These are phyloP conservation scores for Lasioglossum villosulum DNA, from an alignment of 2,888 invertebrate species.

Conservation along the genomic window DNA sequence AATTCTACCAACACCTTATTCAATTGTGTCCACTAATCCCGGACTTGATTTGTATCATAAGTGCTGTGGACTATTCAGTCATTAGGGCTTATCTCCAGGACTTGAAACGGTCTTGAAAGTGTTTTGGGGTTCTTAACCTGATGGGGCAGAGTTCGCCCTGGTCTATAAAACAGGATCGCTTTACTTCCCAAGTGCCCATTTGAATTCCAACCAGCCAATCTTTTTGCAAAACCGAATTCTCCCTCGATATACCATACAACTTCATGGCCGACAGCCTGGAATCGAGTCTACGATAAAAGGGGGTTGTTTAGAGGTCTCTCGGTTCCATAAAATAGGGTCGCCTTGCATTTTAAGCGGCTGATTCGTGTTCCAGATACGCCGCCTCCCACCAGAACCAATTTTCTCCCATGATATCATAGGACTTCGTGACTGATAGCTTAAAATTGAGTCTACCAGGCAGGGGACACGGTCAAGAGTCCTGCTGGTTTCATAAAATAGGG, in stretches of 20 bases:
- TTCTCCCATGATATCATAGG: background rate
- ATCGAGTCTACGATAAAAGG: background rate
- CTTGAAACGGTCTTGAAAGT: background rate
- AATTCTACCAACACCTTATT: too few relatives aligned
- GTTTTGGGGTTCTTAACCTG: too few relatives aligned
- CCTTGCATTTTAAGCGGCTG: slow-evolving; percentile 3
- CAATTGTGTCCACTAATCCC: background rate
- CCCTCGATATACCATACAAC: background rate
- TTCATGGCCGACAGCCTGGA: background rate
- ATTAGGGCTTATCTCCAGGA: background rate
- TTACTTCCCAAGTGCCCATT: background rate
- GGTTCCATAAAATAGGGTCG: background rate
- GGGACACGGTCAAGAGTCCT: background rate
- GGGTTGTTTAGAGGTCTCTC: background rate
- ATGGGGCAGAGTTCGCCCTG: too few relatives aligned
- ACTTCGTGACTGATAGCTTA: background rate
- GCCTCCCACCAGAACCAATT: background rate
- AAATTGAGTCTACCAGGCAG: background rate
- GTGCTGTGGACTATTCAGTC: too few relatives aligned
- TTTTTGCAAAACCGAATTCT: background rate
- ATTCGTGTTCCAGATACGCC: background rate
- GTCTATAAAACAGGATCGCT: background rate
- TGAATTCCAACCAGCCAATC: background rate
- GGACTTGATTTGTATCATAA: background rate
- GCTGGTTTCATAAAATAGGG: background rate